These are phyloP conservation scores for Melospiza georgiana DNA, from an alignment of 2,113 vertebrate genomes.

Conservation along the genomic window DNA sequence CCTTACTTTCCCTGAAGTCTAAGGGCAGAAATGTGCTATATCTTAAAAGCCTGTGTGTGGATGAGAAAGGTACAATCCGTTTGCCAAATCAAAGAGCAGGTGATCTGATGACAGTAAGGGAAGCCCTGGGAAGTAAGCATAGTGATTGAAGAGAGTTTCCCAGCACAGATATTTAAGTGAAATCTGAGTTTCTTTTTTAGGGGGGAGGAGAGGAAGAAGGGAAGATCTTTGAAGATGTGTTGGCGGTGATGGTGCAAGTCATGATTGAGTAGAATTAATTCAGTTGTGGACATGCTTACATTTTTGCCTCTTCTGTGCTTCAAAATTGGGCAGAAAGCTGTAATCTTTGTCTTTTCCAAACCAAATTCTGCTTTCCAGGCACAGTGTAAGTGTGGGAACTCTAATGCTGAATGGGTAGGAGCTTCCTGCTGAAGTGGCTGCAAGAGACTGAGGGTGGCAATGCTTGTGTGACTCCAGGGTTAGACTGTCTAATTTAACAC, in stretches of 20 bases:
- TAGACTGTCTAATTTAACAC: neutral
- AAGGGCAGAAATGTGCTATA: neutral
- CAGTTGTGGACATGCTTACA: neutral
- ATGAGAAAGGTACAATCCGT: neutral
- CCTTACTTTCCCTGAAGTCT: neutral
- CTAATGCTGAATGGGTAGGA: neutral
- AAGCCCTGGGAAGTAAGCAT: neutral
- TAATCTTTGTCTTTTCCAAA: neutral
- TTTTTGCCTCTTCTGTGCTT: neutral
- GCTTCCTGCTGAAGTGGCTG: neutral
- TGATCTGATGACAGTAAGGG: neutral
- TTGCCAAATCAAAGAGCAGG: neutral
- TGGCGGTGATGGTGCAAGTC: neutral
- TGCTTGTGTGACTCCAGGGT: neutral
- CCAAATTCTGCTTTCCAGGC: neutral
- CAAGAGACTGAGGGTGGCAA: neutral
- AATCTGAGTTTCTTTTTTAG: neutral
- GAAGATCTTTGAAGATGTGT: neutral
- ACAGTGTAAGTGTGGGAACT: neutral
- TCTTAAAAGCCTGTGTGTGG: rapidly evolving
- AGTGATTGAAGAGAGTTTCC: neutral
- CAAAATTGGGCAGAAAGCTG: neutral
- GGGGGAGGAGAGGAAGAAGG: neutral
- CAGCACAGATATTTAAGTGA: neutral
- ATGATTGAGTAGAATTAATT: neutral